A percentile compares a stretch with the other conserved stretches of the same genome.
These are phyloP conservation scores for Nipponia nippon DNA, from an alignment of 2,113 vertebrate genomes.

Conservation along the genomic window DNA sequence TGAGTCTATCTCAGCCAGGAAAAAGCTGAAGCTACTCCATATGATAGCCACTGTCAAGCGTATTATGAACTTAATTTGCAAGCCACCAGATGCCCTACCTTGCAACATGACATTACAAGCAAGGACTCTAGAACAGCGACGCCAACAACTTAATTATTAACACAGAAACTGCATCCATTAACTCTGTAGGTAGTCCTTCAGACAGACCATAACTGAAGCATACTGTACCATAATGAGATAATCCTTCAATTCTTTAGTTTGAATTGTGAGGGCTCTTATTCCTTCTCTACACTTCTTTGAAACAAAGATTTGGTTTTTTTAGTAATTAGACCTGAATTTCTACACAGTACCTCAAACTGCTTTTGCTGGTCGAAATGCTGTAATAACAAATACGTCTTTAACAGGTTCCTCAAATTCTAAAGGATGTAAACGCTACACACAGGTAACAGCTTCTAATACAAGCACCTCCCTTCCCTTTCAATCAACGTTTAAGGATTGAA, in stretches of 20 bases:
- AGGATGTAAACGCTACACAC: rapidly evolving
- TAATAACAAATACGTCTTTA: neutral
- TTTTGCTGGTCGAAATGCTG: neutral
- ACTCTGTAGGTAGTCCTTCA: neutral
- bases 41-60: neutral
- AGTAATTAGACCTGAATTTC: neutral
- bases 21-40: neutral
- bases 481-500: neutral
- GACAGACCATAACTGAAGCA: neutral
- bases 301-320: neutral
- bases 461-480: neutral
- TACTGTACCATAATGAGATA: neutral
- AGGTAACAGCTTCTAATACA: neutral
- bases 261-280: neutral
- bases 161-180: neutral
- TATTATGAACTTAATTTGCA: neutral
- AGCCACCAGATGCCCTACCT: neutral
- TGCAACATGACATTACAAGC: neutral
- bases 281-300: neutral
- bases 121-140: neutral
- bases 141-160: neutral
- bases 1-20: neutral
- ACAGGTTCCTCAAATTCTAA: neutral
- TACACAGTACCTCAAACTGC: neutral
- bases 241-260: neutral